Percentiles rank a stretch among this genome's conserved stretches.
phyloP scores from a whole-genome alignment of 2,888 invertebrate species.

The Pristionchus japonicus region DNA sequence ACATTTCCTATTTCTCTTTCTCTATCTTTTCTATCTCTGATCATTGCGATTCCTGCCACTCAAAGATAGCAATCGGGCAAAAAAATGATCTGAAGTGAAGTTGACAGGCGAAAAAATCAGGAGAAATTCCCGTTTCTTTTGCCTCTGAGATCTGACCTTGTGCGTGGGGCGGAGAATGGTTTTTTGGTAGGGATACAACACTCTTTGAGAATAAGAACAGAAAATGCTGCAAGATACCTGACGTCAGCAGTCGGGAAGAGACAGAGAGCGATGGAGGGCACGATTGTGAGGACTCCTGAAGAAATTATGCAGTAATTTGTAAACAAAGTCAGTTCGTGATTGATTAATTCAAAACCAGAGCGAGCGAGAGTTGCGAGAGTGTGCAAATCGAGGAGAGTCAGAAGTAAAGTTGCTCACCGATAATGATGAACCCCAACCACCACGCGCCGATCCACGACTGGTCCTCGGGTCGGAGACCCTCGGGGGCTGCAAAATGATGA shows the following conservation, averaged over 20 bases:
- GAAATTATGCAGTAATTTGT: background rate
- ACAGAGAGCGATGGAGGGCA: constrained; percentile 74
- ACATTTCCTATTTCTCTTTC: no score
- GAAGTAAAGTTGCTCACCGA: constrained; percentile 50
- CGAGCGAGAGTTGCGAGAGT: background rate
- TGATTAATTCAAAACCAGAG: no score
- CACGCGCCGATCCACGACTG: constrained; percentile 78
- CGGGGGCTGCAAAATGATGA: constrained; percentile 58
- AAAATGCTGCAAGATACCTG: constrained; percentile 26
- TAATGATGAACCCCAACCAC: constrained; percentile 77
- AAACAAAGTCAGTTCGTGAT: no score
- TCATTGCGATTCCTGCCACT: no score
- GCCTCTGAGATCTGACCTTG: no score
- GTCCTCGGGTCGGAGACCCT: constrained; percentile 72
- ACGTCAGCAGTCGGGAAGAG: constrained; percentile 72
- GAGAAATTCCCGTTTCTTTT: no score
- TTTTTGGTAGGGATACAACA: no score
- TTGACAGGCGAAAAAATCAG: no score
- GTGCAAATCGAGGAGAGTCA: background rate
- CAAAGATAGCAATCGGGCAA: no score
- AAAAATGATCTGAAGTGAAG: no score
- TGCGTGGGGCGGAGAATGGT: no score
- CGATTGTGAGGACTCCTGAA: constrained; percentile 52
- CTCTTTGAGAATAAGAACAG: background rate
- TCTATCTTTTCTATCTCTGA: no score